A percentile compares a stretch with the other conserved stretches of the same genome.
These are phyloP conservation scores for Triops cancriformis DNA, from an alignment of 1,140 invertebrate species.

Conservation along the genomic window DNA sequence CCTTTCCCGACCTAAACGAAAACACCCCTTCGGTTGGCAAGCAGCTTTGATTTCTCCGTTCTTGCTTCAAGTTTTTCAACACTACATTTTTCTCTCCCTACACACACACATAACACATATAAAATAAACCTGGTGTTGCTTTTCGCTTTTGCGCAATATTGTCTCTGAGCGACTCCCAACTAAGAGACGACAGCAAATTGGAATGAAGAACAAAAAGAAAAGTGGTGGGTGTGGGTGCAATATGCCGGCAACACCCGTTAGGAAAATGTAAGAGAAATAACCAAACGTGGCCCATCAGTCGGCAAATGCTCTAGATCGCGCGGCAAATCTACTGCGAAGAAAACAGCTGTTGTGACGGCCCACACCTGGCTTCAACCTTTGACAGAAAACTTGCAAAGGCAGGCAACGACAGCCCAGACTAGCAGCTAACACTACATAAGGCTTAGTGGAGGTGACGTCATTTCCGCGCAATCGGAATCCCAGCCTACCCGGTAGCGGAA, in stretches of 20 bases:
- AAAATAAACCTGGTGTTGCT: neutral
- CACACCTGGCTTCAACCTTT: conserved; percentile 13
- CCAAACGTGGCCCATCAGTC: conserved; percentile 3
- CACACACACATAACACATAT: neutral
- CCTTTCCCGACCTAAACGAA: neutral
- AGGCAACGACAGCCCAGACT: conserved; percentile 1
- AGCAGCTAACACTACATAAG: conserved; percentile 13
- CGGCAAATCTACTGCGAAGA: neutral
- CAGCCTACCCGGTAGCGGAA: neutral
- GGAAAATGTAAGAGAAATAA: neutral
- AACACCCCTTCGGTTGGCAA: neutral
- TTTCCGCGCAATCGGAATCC: neutral
- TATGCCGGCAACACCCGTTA: neutral
- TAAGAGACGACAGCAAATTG: neutral
- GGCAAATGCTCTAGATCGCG: conserved; percentile 5
- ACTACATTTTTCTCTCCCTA: neutral
- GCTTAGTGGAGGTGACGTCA: neutral
- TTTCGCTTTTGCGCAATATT: neutral
- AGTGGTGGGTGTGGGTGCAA: neutral
- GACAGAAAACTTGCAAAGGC: conserved; percentile 13
- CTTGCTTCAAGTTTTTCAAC: neutral
- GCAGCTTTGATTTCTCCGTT: neutral
- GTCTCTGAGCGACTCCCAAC: neutral
- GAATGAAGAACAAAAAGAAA: neutral
- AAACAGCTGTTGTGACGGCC: conserved; percentile 12